phyloP scores from a whole-genome alignment of 2,888 invertebrate genomes.

The Octodonta nipae region DNA sequence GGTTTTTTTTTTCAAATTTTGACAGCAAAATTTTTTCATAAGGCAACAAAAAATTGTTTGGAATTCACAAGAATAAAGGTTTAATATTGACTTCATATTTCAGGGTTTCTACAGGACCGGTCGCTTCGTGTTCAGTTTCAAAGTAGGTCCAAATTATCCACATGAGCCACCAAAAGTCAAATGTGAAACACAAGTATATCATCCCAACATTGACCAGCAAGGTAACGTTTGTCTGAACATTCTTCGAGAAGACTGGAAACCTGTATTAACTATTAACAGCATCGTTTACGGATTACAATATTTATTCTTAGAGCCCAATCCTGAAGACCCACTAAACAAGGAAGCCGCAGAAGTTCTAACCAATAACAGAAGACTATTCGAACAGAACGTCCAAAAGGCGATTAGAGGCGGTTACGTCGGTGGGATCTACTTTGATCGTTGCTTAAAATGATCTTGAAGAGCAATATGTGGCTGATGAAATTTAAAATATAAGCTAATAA shows the following conservation, averaged over 20 bases:
- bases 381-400: conserved; percentile 89
- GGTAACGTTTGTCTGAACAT: conserved; percentile 97
- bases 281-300: conserved; percentile 96
- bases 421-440: conserved; percentile 86
- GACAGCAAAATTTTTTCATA: no score
- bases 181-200: conserved; percentile 93
- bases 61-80: no score
- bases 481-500: not conserved
- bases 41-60: no score
- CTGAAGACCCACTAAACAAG: conserved; percentile 95
- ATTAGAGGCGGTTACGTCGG: conserved; percentile 94
- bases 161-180: conserved; percentile 98
- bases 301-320: conserved; percentile 95
- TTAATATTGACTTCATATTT: conserved; percentile 13
- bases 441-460: conserved; percentile 85
- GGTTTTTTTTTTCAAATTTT: no score
- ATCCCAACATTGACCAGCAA: conserved; percentile 95
- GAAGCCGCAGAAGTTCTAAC: conserved; percentile 96
- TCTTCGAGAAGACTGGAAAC: conserved; percentile 97
- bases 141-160: conserved; percentile 93
- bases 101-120: conserved; percentile 89
- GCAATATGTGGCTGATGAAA: no score
- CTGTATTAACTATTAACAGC: conserved; percentile 92
- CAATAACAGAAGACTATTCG: conserved; percentile 84
- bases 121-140: conserved; percentile 90